These are phyloP conservation scores for Pundamilia nyererei DNA, from an alignment of 2,113 vertebrate genomes.

Conservation along the genomic window DNA sequence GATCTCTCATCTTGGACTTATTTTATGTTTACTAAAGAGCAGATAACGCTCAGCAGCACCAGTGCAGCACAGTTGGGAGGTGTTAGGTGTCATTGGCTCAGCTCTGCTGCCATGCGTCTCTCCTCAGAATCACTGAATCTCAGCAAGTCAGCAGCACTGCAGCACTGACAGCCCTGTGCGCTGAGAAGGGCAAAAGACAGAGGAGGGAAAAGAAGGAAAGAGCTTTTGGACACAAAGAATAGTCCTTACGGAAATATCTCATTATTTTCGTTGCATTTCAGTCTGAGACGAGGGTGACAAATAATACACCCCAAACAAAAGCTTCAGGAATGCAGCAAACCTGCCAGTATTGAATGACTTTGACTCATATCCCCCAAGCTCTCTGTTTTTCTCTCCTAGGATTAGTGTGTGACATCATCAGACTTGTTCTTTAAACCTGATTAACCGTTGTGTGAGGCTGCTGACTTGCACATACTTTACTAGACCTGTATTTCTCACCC, in stretches of 20 bases:
- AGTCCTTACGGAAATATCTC: not conserved
- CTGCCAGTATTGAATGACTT: not conserved
- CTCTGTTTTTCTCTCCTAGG: not conserved
- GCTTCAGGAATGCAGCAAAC: not conserved
- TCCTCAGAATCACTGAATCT: conserved; percentile 3
- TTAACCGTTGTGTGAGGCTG: not conserved
- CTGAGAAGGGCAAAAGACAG: not conserved
- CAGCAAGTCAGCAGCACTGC: conserved; percentile 32
- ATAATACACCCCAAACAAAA: not conserved
- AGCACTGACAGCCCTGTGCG: not conserved
- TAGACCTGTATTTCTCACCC: not conserved
- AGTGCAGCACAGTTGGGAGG: not conserved
- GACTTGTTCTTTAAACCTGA: not conserved
- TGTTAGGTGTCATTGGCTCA: conserved; percentile 41
- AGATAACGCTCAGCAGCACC: not conserved
- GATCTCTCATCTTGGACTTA: not conserved
- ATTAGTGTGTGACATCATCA: not conserved
- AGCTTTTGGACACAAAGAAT: not conserved
- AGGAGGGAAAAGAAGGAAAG: not conserved
- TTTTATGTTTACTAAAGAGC: not conserved
- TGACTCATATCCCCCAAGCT: not conserved
- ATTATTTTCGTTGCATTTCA: not conserved
- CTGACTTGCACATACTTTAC: not conserved
- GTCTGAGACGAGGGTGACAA: not conserved
- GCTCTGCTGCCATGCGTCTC: conserved; percentile 23